Evolutionary conservation across 2,797 vertebrate genomes (phyloP), one percentile per base, ranked within the genome.

Genomic region (Diplodus sargus): DNA sequence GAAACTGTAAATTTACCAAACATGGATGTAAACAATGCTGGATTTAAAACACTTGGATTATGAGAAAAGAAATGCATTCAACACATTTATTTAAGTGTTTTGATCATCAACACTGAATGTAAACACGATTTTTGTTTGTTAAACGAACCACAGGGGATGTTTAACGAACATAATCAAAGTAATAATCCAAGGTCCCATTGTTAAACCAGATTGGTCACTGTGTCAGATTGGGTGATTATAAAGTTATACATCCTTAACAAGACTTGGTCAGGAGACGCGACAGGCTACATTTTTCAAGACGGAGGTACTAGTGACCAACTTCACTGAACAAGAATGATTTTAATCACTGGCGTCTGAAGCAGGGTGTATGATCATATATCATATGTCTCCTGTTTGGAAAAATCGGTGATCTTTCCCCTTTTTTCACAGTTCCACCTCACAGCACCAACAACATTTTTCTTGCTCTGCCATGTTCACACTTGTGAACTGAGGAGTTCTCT

Each of bases 351-450:
- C 30, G 30, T 34, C 30, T 34, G 34, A 34, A 34, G 34, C 34
- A 34, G 34, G 2, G 34, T 9, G 8, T 34, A 34, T 34, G 34
- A 34, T 9, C 28, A 28, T 25, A 25, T 0, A 4, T 2, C 3
- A 28, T 28, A 28, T 28, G 34, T 34, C 34, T 34, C 34, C 34
- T 34, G 8, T 34, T 34, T 34, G 34, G 34, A 34, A 34, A 34
- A 34, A 34, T 9, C 14, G 23, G 42, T 23, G 61, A 63, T 23
- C 61, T 63, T 48, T 63, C 42, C 6, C 20, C 23, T 16, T 16
- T 63, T 63, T 63, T 56, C 54, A 28, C 54, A 56, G 52, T 45
- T 45, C 14, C 52, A 54, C 34, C 34, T 34, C 34, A 14, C 51
- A 22, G 11, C 4, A 12, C 17, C 47, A 48, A 16, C 15, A 5